phyloP scores from a whole-genome alignment of 2,113 vertebrate species.

The Microcebus griseorufus region DNA sequence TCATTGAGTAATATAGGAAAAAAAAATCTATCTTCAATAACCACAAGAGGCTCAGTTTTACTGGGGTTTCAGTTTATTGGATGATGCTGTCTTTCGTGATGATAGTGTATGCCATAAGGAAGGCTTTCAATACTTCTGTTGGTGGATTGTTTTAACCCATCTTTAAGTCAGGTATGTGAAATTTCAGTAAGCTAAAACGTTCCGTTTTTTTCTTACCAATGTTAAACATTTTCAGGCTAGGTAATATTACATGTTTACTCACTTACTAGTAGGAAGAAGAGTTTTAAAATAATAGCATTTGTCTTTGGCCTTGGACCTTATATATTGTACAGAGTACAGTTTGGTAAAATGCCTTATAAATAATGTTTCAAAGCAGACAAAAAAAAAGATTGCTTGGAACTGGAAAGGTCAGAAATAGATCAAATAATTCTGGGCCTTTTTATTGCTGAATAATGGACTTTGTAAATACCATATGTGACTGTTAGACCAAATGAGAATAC shows the following conservation, averaged over 20 bases:
- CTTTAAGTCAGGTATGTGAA: constrained; percentile 83
- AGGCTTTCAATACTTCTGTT: constrained; percentile 79
- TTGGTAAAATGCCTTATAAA: constrained; percentile 82
- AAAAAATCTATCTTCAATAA: neutral
- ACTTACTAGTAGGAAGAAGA: constrained; percentile 80
- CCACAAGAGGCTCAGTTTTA: constrained; percentile 61
- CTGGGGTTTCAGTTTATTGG: constrained; percentile 60
- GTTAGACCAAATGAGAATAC: constrained; percentile 82
- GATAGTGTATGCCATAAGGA: constrained; percentile 79
- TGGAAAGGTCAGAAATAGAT: constrained; percentile 80
- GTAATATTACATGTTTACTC: constrained; percentile 77
- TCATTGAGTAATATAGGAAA: neutral
- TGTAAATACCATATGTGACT: constrained; percentile 79
- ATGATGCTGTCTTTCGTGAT: constrained; percentile 79
- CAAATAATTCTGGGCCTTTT: constrained; percentile 79
- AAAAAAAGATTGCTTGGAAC: constrained; percentile 77
- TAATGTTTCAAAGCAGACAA: constrained; percentile 82
- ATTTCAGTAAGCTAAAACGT: constrained; percentile 81
- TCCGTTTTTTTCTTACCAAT: constrained; percentile 76
- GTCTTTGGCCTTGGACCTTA: constrained; percentile 77
- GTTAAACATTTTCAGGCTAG: constrained; percentile 78
- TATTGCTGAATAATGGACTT: constrained; percentile 83
- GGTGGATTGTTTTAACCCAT: constrained; percentile 80
- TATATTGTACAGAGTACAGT: constrained; percentile 69
- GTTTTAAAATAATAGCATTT: constrained; percentile 83